Evolutionary conservation across 2,797 vertebrate genomes (phyloP).

Genomic region (Scolopax rusticola): DNA sequence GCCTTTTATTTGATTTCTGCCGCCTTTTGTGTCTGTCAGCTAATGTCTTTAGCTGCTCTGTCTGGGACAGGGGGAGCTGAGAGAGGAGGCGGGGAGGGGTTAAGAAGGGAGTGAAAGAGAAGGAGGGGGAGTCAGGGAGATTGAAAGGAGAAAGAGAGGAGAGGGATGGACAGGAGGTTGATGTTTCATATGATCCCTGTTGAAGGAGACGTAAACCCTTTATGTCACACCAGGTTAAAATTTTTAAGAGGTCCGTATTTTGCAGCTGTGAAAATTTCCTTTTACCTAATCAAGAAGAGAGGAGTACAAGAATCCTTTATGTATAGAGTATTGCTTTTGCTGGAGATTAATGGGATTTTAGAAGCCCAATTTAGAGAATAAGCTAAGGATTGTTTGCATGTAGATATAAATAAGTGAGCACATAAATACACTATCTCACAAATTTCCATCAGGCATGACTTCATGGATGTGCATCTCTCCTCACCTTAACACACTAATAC

Average conservation of each 20-base stretch:
- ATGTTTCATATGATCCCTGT: background rate
- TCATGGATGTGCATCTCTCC: background rate
- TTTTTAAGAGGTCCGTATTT: background rate
- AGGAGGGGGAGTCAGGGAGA: background rate
- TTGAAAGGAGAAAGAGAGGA: background rate
- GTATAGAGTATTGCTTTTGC: background rate
- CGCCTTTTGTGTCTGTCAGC: conserved; percentile 83
- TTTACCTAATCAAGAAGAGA: background rate
- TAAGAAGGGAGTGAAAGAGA: background rate
- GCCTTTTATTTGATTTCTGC: conserved; percentile 87
- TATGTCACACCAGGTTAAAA: background rate
- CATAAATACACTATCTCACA: background rate
- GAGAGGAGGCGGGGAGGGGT: conserved; percentile 15
- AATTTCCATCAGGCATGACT: background rate
- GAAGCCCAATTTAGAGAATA: background rate
- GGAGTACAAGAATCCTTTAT: background rate
- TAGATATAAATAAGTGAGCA: background rate
- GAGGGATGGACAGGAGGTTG: background rate
- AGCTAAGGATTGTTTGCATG: background rate
- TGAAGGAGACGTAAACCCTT: background rate
- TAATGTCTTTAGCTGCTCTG: conserved; percentile 79
- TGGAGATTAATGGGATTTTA: background rate
- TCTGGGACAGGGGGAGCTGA: conserved; percentile 17
- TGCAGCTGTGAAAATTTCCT: background rate
- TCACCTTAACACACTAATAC: accelerated